phyloP scores from a whole-genome alignment of 2,113 vertebrate genomes.

The Hucho hucho region DNA sequence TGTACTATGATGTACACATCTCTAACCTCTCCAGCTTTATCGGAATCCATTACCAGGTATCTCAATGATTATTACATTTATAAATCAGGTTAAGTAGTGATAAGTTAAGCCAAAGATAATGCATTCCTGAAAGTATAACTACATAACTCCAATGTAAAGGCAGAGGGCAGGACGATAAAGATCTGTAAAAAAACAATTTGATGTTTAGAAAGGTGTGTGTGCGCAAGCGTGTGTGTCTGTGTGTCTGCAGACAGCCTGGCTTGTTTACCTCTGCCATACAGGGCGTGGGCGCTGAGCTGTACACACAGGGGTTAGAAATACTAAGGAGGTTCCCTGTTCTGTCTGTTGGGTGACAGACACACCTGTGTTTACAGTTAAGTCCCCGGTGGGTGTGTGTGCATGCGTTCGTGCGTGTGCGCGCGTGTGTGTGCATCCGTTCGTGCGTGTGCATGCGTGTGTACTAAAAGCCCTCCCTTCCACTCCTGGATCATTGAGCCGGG shows the following conservation, averaged over 20 bases:
- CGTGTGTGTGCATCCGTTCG: neutral
- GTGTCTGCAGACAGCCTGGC: slow-evolving; percentile 2
- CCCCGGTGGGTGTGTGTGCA: slow-evolving; percentile 21
- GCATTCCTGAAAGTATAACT: neutral
- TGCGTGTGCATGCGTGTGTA: too few species aligned
- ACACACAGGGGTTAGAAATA: neutral
- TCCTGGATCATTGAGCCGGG: neutral
- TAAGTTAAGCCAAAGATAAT: too few species aligned
- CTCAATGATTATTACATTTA: too few species aligned
- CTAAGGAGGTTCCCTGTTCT: slow-evolving; percentile 20
- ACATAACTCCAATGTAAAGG: slow-evolving; percentile 38
- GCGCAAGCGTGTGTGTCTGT: neutral
- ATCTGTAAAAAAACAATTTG: too few species aligned
- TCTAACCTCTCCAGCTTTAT: slow-evolving; percentile 19
- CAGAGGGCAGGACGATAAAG: slow-evolving; percentile 2
- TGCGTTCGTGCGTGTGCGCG: slow-evolving; percentile 8
- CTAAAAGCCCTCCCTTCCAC: neutral
- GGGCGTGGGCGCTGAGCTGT: too few species aligned
- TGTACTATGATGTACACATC: slow-evolving; percentile 58
- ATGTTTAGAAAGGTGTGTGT: slow-evolving; percentile 19
- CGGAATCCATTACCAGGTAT: too few species aligned
- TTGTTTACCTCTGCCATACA: neutral
- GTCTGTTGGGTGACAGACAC: slow-evolving; percentile 36
- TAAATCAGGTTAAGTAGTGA: too few species aligned
- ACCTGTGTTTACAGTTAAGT: slow-evolving; percentile 63